These are phyloP conservation scores for Plotosus lineatus DNA, from an alignment of 2,113 vertebrate genomes.

Conservation along the genomic window DNA sequence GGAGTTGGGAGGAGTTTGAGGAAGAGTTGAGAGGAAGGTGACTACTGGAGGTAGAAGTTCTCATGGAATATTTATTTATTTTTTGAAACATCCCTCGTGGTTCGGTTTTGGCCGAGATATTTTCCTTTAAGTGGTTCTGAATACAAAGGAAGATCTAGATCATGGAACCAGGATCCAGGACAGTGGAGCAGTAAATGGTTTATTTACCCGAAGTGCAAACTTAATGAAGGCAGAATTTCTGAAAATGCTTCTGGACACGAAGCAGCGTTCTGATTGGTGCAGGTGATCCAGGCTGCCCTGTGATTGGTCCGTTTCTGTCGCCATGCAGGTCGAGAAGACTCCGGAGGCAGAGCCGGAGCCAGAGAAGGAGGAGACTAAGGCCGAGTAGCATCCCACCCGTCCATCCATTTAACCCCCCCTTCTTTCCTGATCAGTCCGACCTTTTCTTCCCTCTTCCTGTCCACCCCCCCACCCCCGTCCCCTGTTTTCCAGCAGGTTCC, in stretches of 20 bases:
- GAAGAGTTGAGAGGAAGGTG: not conserved
- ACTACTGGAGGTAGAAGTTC: not conserved
- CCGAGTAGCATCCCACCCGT: conserved; percentile 55
- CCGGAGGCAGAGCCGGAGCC: conserved; percentile 52
- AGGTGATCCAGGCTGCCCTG: not conserved
- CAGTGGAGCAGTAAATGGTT: not conserved
- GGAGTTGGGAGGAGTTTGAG: not conserved
- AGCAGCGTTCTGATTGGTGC: conserved; percentile 9
- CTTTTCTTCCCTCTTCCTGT: not conserved
- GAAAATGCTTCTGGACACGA: not conserved
- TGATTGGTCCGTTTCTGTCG: conserved; percentile 26
- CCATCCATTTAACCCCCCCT: conserved; percentile 21
- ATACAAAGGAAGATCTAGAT: too few relatives aligned
- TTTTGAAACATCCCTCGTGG: not conserved
- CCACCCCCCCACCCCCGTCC: not conserved
- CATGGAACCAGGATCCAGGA: not conserved
- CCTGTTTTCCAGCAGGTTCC: conserved; percentile 26
- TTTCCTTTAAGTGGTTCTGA: not conserved
- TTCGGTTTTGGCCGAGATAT: not conserved
- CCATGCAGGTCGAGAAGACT: conserved; percentile 57
- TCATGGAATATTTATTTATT: not conserved
- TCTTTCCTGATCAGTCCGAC: conserved; percentile 2
- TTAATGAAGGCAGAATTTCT: conserved; percentile 8
- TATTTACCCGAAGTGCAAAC: not conserved
- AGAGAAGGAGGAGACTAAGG: conserved; percentile 57